phyloP scores from a whole-genome alignment of 2,888 invertebrate species.

The Euzophera pinguis region DNA sequence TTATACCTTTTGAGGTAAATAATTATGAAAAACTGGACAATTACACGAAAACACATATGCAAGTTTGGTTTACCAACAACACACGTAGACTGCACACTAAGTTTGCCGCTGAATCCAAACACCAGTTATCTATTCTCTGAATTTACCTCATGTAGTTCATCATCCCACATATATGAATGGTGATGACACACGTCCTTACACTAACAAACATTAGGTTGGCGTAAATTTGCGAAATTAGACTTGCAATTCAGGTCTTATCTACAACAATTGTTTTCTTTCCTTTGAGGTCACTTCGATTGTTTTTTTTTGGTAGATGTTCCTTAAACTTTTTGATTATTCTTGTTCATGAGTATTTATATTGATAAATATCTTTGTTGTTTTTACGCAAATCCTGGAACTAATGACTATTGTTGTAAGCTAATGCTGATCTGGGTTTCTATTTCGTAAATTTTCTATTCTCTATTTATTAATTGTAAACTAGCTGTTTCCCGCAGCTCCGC shows the following conservation, averaged over 20 bases:
- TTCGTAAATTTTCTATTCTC: too few relatives aligned
- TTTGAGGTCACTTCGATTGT: background rate
- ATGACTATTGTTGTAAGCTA: background rate
- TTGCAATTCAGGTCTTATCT: conserved; percentile 9
- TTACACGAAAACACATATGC: background rate
- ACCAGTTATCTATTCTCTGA: conserved; percentile 26
- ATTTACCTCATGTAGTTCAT: conserved; percentile 17
- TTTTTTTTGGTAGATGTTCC: background rate
- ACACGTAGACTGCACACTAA: background rate
- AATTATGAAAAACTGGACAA: background rate
- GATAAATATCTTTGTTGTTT: conserved; percentile 4
- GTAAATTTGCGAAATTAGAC: conserved; percentile 12
- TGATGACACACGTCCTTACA: conserved; percentile 9
- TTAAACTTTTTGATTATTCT: background rate
- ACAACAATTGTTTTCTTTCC: background rate
- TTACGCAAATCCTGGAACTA: conserved; percentile 10
- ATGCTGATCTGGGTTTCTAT: too few relatives aligned
- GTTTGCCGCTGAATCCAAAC: conserved; percentile 19
- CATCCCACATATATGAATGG: conserved; percentile 18
- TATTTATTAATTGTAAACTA: too few relatives aligned
- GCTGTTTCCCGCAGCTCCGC: too few relatives aligned
- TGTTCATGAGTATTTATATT: background rate
- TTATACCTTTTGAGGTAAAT: too few relatives aligned
- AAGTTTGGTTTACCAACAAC: background rate
- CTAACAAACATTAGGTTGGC: conserved; percentile 10